Evolutionary conservation across 2,888 invertebrate species (phyloP).

Genomic region (Drosophila pseudotakahashii): DNA sequence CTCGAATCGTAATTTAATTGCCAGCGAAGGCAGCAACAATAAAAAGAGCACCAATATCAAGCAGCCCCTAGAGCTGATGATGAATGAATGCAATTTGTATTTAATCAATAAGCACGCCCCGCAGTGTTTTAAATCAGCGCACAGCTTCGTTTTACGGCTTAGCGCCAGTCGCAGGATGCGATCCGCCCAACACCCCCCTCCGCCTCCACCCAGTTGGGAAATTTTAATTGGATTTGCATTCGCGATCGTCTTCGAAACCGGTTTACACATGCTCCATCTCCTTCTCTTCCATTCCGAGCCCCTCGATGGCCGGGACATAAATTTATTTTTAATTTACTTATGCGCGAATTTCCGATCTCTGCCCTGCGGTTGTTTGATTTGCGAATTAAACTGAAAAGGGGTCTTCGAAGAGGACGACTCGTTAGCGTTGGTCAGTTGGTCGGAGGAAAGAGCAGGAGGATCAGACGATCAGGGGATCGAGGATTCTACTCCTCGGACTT

Average conservation of each 20-base stretch:
- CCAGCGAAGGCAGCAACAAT: constrained; percentile 40
- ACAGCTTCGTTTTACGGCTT: constrained; percentile 77
- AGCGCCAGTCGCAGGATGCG: constrained; percentile 60
- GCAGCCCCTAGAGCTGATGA: constrained; percentile 51
- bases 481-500: background rate
- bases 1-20: constrained; percentile 74
- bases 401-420: constrained; percentile 33
- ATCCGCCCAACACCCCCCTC: background rate
- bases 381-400: constrained; percentile 70
- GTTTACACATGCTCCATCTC: constrained; percentile 38
- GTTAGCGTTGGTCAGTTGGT: constrained; percentile 47
- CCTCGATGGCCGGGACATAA: constrained; percentile 58
- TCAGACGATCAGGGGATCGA: background rate
- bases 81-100: constrained; percentile 79
- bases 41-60: constrained; percentile 30
- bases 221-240: constrained; percentile 79
- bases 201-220: constrained; percentile 41
- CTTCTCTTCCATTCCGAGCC: constrained; percentile 1
- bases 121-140: constrained; percentile 78
- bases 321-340: constrained; percentile 80
- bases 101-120: constrained; percentile 79
- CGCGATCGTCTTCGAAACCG: constrained; percentile 46
- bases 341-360: constrained; percentile 67
- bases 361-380: constrained; percentile 78
- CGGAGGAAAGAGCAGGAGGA: constrained; percentile 6